Evolutionary conservation across 2,797 vertebrate genomes (phyloP), one percentile per base, ranked within the genome.

Genomic region (Lycodopsis pacificus): DNA sequence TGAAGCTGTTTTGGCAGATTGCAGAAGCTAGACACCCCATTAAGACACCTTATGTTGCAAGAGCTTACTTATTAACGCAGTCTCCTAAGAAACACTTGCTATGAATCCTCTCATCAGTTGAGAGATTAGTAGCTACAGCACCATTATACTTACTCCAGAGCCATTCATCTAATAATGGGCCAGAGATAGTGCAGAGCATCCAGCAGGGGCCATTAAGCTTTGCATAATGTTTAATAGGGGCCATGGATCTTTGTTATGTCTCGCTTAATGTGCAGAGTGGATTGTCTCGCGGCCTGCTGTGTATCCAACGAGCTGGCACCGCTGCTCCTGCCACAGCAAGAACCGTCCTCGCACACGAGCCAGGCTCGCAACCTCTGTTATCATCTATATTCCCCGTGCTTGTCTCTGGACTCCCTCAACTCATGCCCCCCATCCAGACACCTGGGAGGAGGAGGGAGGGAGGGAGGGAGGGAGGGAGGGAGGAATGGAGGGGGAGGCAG

Each of bases 241-340:
- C 74, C 84, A 87, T 84, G 81, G 77, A 91, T 91, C 90, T 89
- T 81, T 36, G 84, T 90, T 91, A 89, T 85, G 89, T 90, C 90
- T 86, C 73, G 63, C 77, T 90, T 91, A 91, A 92, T 93, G 92
- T 89, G 88, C 83, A 64, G 66, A 82, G 82, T 78, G 87, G 78
- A 91, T 88, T 80, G 72, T 84, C 82, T 87, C 53, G 76, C 80
- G 86, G 81, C 74, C 87, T 85, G 80, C 40, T 78, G 66, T 80
- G 70, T 83, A 57, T 92, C 86, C 84, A 84, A 65, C 4, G 65
- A 85, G 86, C 79, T 90, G 92, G 92, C 91, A 93, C 72, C 2
- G 11, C 61, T 54, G 51, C 59, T 70, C 17, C 71, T 83, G 73
- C 88, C 83, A 85, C 69, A 82, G 63, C 22, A n/a, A 77, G 71